A percentile compares a stretch with the other conserved stretches of the same genome.
Conservation (phyloP, 2,113 vertebrate species). For the Barnardius zonarius region DNA sequence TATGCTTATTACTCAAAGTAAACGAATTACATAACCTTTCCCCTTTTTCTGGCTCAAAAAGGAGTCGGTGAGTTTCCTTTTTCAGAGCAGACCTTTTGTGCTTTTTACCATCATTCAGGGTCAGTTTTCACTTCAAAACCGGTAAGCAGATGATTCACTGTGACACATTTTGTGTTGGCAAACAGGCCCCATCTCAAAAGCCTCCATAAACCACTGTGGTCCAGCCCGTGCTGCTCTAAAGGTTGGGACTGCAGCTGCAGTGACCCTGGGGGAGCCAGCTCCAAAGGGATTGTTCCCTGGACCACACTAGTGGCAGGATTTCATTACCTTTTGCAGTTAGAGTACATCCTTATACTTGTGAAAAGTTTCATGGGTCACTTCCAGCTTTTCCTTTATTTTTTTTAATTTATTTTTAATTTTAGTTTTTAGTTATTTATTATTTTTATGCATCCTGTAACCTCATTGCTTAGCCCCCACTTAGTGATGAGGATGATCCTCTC, state of each 20-base stretch:
- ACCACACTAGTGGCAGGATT: not conserved
- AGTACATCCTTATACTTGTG: not conserved
- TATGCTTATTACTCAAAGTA: slow-evolving; percentile 33
- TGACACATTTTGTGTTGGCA: slow-evolving; percentile 29
- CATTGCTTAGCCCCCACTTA: not conserved
- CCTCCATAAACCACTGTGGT: fast-evolving
- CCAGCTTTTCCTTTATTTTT: not conserved
- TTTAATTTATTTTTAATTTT: fast-evolving
- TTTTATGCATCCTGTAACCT: no score
- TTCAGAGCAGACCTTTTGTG: slow-evolving; percentile 38
- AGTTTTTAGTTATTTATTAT: no score
- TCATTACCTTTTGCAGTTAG: not conserved
- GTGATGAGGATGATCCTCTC: not conserved
- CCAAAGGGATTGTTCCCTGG: not conserved
- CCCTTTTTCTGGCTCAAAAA: not conserved
- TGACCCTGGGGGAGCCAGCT: not conserved
- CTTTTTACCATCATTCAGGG: not conserved
- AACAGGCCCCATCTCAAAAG: fast-evolving
- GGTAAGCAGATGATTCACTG: not conserved
- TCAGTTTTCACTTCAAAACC: not conserved
- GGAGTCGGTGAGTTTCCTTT: slow-evolving; percentile 30
- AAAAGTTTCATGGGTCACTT: not conserved
- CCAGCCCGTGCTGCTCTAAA: not conserved
- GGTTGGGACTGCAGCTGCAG: not conserved
- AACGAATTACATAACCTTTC: slow-evolving; percentile 9